A percentile compares a stretch with the other conserved stretches of the same genome.
Conservation (phyloP, 2,888 invertebrate species). For the Cheilosia impressa region DNA sequence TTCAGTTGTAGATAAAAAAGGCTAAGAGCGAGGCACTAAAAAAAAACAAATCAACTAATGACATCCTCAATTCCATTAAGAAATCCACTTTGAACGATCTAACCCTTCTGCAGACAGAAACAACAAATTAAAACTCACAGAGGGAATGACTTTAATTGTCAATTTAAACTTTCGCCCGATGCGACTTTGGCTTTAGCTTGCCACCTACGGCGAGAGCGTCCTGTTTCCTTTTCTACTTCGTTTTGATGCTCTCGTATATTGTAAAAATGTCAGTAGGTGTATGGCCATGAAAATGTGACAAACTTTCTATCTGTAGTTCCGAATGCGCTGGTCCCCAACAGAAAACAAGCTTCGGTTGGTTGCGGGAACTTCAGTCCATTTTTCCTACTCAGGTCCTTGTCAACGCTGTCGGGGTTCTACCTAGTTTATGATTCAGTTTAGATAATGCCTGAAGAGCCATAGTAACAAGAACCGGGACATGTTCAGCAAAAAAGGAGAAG, state of each 20-base stretch:
- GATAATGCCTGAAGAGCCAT: conserved; percentile 62
- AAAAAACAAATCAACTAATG: conserved; percentile 52
- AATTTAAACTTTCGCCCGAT: conserved; percentile 61
- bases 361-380: conserved; percentile 52
- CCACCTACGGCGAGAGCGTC: conserved; percentile 32
- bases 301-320: conserved; percentile 9
- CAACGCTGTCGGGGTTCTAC: conserved; percentile 65
- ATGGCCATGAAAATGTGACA: conserved; percentile 40
- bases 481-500: conserved; percentile 6
- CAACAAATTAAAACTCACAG: conserved; percentile 54
- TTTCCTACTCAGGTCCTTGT: conserved; percentile 57
- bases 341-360: conserved; percentile 39
- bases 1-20: conserved; percentile 23
- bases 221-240: not conserved
- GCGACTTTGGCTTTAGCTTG: conserved; percentile 29
- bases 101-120: conserved; percentile 29
- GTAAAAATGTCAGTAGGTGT: not conserved
- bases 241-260: not conserved
- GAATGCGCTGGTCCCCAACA: conserved; percentile 38
- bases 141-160: conserved; percentile 64
- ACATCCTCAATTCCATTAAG: conserved; percentile 63
- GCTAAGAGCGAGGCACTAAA: conserved; percentile 1
- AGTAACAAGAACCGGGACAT: conserved; percentile 51
- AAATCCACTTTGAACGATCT: conserved; percentile 48
- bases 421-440: conserved; percentile 74